phyloP scores from a whole-genome alignment of 2,888 invertebrate genomes.

The Taphrorychus bicolor region DNA sequence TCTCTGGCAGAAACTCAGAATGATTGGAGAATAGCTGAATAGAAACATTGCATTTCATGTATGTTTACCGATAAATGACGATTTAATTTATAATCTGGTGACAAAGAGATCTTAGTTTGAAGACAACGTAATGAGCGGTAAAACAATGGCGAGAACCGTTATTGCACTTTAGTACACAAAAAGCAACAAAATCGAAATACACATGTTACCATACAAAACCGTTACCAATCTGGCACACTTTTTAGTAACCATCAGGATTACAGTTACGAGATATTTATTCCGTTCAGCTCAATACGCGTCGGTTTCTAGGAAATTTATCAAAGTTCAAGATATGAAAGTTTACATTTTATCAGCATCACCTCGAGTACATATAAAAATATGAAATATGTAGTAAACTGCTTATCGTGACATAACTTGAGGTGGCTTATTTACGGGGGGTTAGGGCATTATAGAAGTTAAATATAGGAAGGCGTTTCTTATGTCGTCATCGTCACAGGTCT shows the following conservation, averaged over 20 bases:
- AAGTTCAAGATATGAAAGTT: constrained; percentile 14
- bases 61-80: too few relatives aligned
- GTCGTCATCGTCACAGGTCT: neutral
- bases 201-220: neutral
- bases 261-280: neutral
- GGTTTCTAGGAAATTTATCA: constrained; percentile 11
- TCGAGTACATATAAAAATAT: too few relatives aligned
- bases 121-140: too few relatives aligned
- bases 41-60: too few relatives aligned
- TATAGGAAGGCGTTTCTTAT: constrained; percentile 18
- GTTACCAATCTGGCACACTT: neutral
- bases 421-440: constrained; percentile 28
- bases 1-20: too few relatives aligned
- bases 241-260: neutral
- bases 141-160: too few relatives aligned
- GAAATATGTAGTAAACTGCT: constrained; percentile 24
- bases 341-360: constrained; percentile 20
- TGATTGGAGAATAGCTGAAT: too few relatives aligned
- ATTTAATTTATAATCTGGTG: too few relatives aligned
- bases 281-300: neutral
- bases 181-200: too few relatives aligned
- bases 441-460: constrained; percentile 14
- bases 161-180: too few relatives aligned
- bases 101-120: too few relatives aligned
- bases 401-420: constrained; percentile 19